A percentile compares a stretch with the other conserved stretches of the same genome.
Evolutionary conservation across 2,797 vertebrate species (phyloP).

Genomic region (Gephyroberyx darwinii): DNA sequence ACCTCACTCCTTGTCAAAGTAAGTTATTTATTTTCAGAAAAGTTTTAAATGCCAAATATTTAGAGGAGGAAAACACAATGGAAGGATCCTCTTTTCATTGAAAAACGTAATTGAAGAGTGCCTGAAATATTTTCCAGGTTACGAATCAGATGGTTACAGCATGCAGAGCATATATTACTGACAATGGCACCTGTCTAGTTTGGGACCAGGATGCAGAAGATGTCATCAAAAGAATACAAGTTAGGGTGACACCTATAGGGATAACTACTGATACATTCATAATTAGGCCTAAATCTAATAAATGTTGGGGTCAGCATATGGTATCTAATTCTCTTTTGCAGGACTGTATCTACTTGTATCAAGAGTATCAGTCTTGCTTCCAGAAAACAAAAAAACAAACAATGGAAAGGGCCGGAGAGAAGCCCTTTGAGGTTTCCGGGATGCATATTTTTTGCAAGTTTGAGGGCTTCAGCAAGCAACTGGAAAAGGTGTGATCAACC

Average conservation of each 20-base stretch:
- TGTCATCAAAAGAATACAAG: conserved; percentile 83
- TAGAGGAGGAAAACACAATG: neutral
- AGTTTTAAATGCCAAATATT: neutral
- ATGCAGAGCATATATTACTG: conserved; percentile 86
- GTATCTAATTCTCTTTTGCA: conserved; percentile 38
- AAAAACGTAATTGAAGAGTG: neutral
- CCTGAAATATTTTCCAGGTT: conserved; percentile 72
- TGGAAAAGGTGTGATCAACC: conserved; percentile 80
- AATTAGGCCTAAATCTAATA: neutral
- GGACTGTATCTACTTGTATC: conserved; percentile 83
- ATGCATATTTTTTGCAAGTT: conserved; percentile 86
- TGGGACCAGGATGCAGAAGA: conserved; percentile 84
- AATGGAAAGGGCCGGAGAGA: conserved; percentile 72
- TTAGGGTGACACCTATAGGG: conserved; percentile 42
- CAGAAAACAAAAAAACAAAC: conserved; percentile 77
- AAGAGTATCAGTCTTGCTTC: conserved; percentile 85
- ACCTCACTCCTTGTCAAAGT: conserved; percentile 85
- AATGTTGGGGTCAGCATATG: conserved; percentile 5
- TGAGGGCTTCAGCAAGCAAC: conserved; percentile 84
- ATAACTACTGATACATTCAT: neutral
- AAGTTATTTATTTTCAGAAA: conserved; percentile 31
- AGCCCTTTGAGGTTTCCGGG: conserved; percentile 83
- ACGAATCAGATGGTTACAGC: conserved; percentile 88
- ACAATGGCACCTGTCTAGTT: conserved; percentile 75
- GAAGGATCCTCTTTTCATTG: neutral